Percentiles rank a stretch among this genome's conserved stretches.
Conservation (phyloP, 2,888 invertebrate genomes). For the Lasioglossum villosulum region DNA sequence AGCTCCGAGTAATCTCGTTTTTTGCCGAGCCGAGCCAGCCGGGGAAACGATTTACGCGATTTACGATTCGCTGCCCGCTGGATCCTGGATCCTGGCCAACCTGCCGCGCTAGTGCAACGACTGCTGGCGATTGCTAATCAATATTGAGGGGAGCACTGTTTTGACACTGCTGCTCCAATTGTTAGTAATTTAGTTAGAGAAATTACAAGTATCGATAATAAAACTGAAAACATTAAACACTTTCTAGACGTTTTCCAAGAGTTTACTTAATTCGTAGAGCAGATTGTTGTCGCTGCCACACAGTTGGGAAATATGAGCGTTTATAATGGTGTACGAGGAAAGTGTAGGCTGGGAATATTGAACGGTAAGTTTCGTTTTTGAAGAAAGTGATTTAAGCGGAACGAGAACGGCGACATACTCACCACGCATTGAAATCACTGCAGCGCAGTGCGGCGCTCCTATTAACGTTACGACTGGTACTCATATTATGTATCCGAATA, state of each 20-base stretch:
- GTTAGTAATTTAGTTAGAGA: neutral
- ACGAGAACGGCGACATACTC: constrained; percentile 1
- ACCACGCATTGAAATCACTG: constrained; percentile 15
- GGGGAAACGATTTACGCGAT: constrained; percentile 17
- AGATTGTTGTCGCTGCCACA: neutral
- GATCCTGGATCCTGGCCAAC: neutral
- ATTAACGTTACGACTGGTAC: constrained; percentile 11
- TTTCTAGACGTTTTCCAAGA: neutral
- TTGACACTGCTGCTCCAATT: neutral
- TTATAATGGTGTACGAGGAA: neutral
- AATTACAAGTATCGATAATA: neutral
- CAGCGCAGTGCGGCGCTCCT: neutral
- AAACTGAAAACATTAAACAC: neutral
- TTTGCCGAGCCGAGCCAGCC: neutral
- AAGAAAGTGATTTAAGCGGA: constrained; percentile 15
- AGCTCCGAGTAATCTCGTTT: constrained; percentile 54
- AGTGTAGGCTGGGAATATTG: constrained; percentile 12
- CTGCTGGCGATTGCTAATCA: neutral
- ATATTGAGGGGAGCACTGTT: neutral
- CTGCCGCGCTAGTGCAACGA: neutral
- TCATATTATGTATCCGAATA: constrained; percentile 10
- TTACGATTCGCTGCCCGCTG: constrained; percentile 16
- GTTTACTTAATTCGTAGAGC: neutral
- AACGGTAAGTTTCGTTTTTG: constrained; percentile 16
- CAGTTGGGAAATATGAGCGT: neutral